Base-by-base conservation (phyloP, 1,140 invertebrate species). In the Meloidogyne chitwoodi region DNA sequence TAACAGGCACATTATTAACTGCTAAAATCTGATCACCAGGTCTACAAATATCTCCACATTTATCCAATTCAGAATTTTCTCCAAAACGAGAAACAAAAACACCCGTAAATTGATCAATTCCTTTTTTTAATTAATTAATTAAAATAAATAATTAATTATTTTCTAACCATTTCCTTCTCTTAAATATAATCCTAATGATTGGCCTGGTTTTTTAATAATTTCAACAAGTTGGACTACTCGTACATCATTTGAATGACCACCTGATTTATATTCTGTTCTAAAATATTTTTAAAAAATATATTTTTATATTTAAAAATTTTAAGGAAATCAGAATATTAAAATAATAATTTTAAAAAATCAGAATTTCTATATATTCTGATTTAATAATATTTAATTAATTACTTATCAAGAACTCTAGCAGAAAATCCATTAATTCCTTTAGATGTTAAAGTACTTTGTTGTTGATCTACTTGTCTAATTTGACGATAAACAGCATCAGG, bases 61-160 rank as follows among this genome's bases (percentile, higher is more conserved):
- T 95, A 89, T 98, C 95, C 62, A 98, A 90, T 64, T 89, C 89
- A 22, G 89, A 89, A 70, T 88, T 88, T 74, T 88, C 86, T 22
- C 95, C 96, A 89, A 99, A 98, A 86, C 96, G 91, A 1, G 95
- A 98, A 88, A 98, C 97, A 89, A 98, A 99, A 74, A 99, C 95
- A 34, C 96, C 96, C 87, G 96, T 94, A 62, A 91, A 91, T 67
- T 94, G 91, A 85, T 96, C 93, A 48, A 93, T 91, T 2, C 95
- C 96, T 86, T 76, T 27, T 22, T n/a, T n/a, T n/a, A n/a, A n/a
- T n/a, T n/a, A 62, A 24, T 48, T 26, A n/a, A n/a, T 31, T n/a
- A 12, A 56, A 38, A 62, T n/a, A 72, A 71, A 56, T 24, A 8
- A 38, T 19, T 19, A n/a, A 5, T 44, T 0, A 77, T 76, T 76